Percentiles rank a stretch among this genome's conserved stretches.
Evolutionary conservation across 30 jellyfish, hydroid and myxozoan species (phyloP).

Genomic region (Aurelia aurita): DNA sequence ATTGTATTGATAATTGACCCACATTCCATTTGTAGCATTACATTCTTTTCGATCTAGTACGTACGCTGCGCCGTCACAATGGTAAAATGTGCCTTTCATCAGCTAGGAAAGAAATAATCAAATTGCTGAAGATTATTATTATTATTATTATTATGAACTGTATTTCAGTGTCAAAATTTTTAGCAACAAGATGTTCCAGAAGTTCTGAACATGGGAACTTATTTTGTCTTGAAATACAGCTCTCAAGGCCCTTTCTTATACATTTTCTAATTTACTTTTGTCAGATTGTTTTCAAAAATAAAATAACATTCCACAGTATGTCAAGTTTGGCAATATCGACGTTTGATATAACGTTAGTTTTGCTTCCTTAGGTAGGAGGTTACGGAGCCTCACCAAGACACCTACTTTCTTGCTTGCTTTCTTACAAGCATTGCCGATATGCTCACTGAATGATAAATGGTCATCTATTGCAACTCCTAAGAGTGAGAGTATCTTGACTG

Average conservation of each 20-base stretch:
- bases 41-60: constrained; percentile 58
- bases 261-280: too few relatives aligned
- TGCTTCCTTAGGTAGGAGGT: neutral
- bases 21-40: constrained; percentile 49
- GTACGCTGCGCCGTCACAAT: constrained; percentile 69
- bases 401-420: constrained; percentile 42
- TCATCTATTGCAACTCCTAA: constrained; percentile 34
- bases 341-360: too few relatives aligned
- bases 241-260: too few relatives aligned
- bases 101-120: constrained; percentile 34
- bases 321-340: too few relatives aligned
- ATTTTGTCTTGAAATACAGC: too few relatives aligned
- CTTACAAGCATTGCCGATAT: constrained; percentile 6
- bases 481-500: neutral
- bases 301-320: too few relatives aligned
- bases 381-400: constrained; percentile 14
- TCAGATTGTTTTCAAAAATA: too few relatives aligned
- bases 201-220: too few relatives aligned
- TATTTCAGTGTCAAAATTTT: too few relatives aligned
- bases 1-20: constrained; percentile 88
- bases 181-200: too few relatives aligned
- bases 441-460: constrained; percentile 14
- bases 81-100: constrained; percentile 86
- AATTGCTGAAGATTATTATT: too few relatives aligned
- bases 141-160: too few relatives aligned